A percentile compares a stretch with the other conserved stretches of the same genome.
phyloP scores from a whole-genome alignment of 2,888 invertebrate genomes.

The Brachynemurus nebulosus region DNA sequence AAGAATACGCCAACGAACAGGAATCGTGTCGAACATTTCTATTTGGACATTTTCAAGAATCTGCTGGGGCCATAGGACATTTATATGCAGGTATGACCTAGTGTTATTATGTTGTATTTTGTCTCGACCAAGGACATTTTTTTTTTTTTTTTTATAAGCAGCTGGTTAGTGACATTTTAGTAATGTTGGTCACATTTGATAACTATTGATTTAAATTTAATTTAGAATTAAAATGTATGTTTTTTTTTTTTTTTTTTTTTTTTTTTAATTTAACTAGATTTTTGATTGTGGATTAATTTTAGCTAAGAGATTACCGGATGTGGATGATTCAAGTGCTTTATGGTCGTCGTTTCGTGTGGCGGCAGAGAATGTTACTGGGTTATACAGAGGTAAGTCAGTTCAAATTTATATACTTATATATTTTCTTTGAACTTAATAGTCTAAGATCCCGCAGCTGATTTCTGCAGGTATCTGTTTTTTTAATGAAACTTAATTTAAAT shows the following conservation, averaged over 20 bases:
- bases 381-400: slow-evolving; percentile 5
- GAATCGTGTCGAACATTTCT: slow-evolving; percentile 6
- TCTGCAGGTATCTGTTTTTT: too few relatives aligned
- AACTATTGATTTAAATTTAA: not conserved
- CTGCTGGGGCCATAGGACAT: slow-evolving; percentile 8
- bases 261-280: not conserved
- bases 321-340: slow-evolving; percentile 7
- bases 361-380: slow-evolving; percentile 6
- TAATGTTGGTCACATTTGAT: not conserved
- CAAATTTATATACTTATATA: not conserved
- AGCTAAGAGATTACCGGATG: slow-evolving; percentile 9
- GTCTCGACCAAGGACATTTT: not conserved
- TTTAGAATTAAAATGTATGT: too few relatives aligned
- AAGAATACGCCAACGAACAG: slow-evolving; percentile 8
- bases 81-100: slow-evolving; percentile 8
- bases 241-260: not conserved
- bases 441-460: too few relatives aligned
- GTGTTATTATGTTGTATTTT: not conserved
- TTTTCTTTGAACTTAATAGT: not conserved
- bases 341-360: slow-evolving; percentile 9
- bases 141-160: not conserved
- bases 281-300: not conserved
- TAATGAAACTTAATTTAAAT: too few relatives aligned
- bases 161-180: not conserved
- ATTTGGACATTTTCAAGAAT: slow-evolving; percentile 9